phyloP scores from a whole-genome alignment of 2,888 invertebrate species.

The Horisme vitalbata region DNA sequence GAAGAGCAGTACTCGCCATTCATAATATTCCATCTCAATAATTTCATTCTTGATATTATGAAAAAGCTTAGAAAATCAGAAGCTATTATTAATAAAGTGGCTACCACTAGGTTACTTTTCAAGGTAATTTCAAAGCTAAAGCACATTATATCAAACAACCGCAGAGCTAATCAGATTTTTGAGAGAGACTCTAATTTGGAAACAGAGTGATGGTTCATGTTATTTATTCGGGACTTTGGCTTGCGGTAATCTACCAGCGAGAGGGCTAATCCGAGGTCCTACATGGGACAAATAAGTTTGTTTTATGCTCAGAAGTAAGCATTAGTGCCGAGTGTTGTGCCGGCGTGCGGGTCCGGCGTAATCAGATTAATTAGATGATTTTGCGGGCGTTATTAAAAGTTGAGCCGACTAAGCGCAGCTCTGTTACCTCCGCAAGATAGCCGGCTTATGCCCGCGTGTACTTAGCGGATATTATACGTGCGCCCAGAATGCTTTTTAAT shows the following conservation, averaged over 20 bases:
- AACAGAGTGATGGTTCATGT: constrained; percentile 43
- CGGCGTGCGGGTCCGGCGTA: constrained; percentile 65
- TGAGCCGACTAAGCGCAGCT: constrained; percentile 72
- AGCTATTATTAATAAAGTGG: constrained; percentile 8
- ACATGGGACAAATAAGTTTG: constrained; percentile 70
- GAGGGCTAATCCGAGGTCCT: constrained; percentile 62
- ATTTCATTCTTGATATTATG: background rate
- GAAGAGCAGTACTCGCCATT: background rate
- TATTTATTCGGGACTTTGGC: constrained; percentile 45
- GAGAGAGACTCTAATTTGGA: constrained; percentile 41
- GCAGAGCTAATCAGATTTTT: constrained; percentile 37
- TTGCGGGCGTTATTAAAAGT: constrained; percentile 80
- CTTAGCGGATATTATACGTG: constrained; percentile 78
- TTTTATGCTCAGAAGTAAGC: constrained; percentile 71
- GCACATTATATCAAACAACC: constrained; percentile 34
- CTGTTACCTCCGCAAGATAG: constrained; percentile 76
- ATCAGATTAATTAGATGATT: constrained; percentile 81
- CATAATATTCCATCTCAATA: background rate
- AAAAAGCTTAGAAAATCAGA: constrained; percentile 6
- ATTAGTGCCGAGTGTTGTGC: constrained; percentile 69
- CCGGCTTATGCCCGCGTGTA: constrained; percentile 70
- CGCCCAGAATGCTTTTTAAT: constrained; percentile 76
- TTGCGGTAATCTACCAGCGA: constrained; percentile 48
- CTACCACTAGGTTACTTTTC: constrained; percentile 5
- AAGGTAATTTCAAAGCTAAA: constrained; percentile 22